phyloP scores from a whole-genome alignment of 2,888 invertebrate genomes.

The Eilema sororculum region DNA sequence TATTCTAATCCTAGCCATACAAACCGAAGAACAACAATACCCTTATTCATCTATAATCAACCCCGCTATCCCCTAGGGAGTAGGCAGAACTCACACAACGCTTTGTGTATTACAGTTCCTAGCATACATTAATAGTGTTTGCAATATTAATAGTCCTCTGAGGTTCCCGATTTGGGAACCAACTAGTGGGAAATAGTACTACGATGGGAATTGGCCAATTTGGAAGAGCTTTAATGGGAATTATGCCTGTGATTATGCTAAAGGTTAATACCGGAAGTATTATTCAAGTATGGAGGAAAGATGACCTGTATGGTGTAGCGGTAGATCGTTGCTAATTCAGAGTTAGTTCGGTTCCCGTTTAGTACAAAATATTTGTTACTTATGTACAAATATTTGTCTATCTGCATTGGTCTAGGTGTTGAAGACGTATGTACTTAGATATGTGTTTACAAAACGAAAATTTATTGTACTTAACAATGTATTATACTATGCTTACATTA shows the following conservation, averaged over 20 bases:
- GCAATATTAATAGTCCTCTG: conserved; percentile 44
- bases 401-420: too few relatives aligned
- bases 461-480: too few relatives aligned
- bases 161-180: conserved; percentile 17
- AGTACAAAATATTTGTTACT: neutral
- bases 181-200: conserved; percentile 5
- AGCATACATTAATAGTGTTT: conserved; percentile 38
- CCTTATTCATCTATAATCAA: conserved; percentile 47
- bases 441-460: too few relatives aligned
- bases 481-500: too few relatives aligned
- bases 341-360: neutral
- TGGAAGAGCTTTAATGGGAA: conserved; percentile 5
- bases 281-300: neutral
- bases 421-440: too few relatives aligned
- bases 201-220: neutral
- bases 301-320: neutral
- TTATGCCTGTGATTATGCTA: too few relatives aligned
- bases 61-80: conserved; percentile 34
- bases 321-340: neutral
- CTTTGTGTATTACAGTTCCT: conserved; percentile 43
- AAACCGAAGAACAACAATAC: conserved; percentile 40
- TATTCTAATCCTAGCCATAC: too few relatives aligned
- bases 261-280: neutral
- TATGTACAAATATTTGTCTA: too few relatives aligned
- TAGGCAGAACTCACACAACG: conserved; percentile 41